Base-by-base conservation (phyloP, 2,888 invertebrate species). In the Leptopilina syphax region DNA sequence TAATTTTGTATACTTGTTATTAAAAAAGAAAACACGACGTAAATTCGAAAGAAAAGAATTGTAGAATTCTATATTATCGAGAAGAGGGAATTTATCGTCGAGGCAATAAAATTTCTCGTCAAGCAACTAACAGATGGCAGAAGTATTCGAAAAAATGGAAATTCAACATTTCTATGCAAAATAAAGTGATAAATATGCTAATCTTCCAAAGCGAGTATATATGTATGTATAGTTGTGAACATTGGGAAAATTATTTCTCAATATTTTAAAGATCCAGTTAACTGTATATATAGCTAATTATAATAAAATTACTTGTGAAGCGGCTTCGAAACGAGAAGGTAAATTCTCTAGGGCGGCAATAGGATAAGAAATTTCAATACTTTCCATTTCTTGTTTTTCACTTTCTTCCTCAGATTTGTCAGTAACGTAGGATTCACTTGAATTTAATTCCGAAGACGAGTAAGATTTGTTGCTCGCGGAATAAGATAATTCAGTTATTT, bases 301-400 rank as follows among this genome's bases (percentile, higher is more conserved):
- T 54, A 54, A 9, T 57, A 34, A 65, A 63, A 73, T 83, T 78
- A 85, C 85, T 5, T 41, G 7, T 6, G 0, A 9, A 47, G 24
- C 41, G 54, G 8, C 57, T 76, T 27, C n/a, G n/a, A n/a, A 13
- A 27, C 1, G 2, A 63, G 80, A 54, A 9, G 81, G 76, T 18
- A 87, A 79, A 4, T 67, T 77, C 9, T 83, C 79, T 10, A 86
- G 82, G 1, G 68, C 13, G 0, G 84, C 79, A 50, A 86, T 85
- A 5, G 84, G 84, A 77, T 82, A 68, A 73, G 70, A 54, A 13
- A 54, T 7, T 73, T 54, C 70, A 34, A n/a, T 34, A 54, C 70
- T 73, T 73, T 73, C 70, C 57, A 73, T 57, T 73, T 73, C n/a
- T 73, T 57, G 27, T 73, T n/a, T 57, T 13, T 73, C 54, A 73